These are phyloP conservation scores for human (Homo sapiens) DNA, from an alignment of 2,113 vertebrate genomes.

Conservation along the genomic window DNA sequence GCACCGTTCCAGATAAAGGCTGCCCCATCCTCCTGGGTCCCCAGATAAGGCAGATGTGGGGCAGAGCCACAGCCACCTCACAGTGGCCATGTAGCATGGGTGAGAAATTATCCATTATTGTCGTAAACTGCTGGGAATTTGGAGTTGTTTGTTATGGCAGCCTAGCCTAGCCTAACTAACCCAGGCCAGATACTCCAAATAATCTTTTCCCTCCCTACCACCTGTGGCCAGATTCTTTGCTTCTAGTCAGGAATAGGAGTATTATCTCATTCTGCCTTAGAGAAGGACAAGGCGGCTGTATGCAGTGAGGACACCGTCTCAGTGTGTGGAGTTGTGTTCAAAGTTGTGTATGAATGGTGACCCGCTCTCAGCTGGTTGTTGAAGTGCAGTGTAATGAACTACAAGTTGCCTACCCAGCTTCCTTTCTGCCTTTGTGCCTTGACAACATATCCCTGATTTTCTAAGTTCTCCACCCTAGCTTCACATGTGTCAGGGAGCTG, in stretches of 20 bases:
- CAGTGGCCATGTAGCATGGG: too few relatives aligned
- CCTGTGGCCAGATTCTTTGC: not conserved
- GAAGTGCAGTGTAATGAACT: not conserved
- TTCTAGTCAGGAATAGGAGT: not conserved
- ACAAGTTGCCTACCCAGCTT: not conserved
- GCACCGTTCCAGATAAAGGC: not conserved
- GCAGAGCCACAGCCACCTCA: not conserved
- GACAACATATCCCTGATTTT: not conserved
- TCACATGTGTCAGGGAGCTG: not conserved
- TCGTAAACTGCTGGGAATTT: not conserved
- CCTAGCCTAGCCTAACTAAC: not conserved
- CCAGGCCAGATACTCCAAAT: not conserved
- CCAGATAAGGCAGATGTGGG: not conserved
- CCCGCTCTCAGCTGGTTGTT: not conserved
- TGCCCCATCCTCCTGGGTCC: not conserved
- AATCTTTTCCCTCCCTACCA: not conserved
- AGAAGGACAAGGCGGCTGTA: not conserved
- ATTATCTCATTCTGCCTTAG: not conserved
- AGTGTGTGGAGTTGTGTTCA: not conserved
- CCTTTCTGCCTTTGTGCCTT: not conserved
- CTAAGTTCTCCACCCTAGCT: not conserved
- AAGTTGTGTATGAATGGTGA: not conserved
- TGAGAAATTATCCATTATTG: not conserved
- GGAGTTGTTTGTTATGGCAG: not conserved
- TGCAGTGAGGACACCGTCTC: not conserved